Evolutionary conservation across 2,113 vertebrate species (phyloP).

Genomic region (Acanthisitta chloris): DNA sequence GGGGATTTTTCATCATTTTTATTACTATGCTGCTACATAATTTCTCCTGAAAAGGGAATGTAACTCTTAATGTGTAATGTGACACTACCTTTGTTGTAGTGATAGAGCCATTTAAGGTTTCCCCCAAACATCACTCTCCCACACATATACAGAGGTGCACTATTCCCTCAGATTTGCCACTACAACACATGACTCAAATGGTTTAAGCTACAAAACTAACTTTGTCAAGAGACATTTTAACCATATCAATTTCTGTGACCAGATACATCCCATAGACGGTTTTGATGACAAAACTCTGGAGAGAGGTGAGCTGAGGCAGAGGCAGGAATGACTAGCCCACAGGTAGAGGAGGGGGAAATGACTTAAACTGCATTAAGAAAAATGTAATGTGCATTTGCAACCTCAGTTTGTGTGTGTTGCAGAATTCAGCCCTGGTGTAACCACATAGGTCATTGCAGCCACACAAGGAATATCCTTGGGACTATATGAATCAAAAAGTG

Average conservation of each 20-base stretch:
- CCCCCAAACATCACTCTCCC: neutral
- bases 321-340: neutral
- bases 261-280: neutral
- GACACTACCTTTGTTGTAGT: neutral
- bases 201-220: neutral
- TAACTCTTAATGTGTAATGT: neutral
- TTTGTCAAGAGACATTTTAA: neutral
- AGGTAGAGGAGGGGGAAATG: neutral
- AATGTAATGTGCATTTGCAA: neutral
- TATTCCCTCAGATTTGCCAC: neutral
- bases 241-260: neutral
- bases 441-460: neutral
- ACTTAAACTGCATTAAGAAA: neutral
- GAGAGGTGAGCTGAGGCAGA: neutral
- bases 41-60: neutral
- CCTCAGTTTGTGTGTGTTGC: too few relatives aligned
- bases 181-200: neutral
- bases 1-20: neutral
- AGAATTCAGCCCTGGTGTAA: neutral
- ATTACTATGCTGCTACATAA: neutral
- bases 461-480: neutral
- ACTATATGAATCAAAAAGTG: neutral
- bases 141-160: neutral
- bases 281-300: neutral
- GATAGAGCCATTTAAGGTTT: neutral